phyloP scores from a whole-genome alignment of 1,140 invertebrate genomes.

The Platorchestia sp. region DNA sequence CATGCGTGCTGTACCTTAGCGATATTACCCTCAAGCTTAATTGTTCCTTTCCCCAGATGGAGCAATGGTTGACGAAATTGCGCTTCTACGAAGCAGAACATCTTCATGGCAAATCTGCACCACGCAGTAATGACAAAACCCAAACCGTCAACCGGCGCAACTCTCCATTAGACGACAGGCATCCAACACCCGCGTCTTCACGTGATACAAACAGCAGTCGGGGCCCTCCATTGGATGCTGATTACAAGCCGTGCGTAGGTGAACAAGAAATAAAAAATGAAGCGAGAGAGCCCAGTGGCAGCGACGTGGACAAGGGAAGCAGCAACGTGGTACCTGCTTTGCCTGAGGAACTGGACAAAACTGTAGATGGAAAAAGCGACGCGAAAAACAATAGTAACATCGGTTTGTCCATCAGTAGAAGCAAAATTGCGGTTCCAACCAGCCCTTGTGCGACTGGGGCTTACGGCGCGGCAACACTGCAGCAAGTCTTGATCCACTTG shows the following conservation, averaged over 20 bases:
- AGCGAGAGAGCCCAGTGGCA: not conserved
- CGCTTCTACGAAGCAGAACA: not conserved
- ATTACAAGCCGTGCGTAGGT: not conserved
- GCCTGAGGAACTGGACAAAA: not conserved
- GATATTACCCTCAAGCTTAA: not conserved
- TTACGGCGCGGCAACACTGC: not conserved
- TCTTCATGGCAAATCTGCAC: not conserved
- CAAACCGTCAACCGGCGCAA: not conserved
- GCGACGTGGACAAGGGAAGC: not conserved
- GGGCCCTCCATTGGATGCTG: not conserved
- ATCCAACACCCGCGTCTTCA: not conserved
- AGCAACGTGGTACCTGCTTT: not conserved
- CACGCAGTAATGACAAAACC: not conserved
- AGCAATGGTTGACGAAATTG: not conserved
- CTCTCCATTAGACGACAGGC: not conserved
- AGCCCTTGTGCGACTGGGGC: too few relatives aligned
- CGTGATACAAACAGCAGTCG: not conserved
- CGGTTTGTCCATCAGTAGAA: not conserved
- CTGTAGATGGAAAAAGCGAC: too few relatives aligned
- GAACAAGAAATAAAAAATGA: not conserved
- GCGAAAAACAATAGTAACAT: not conserved
- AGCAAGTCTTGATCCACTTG: not conserved
- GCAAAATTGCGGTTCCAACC: not conserved
- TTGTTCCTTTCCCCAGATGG: not conserved
- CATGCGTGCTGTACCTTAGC: too few relatives aligned